A percentile compares a stretch with the other conserved stretches of the same genome.
Conservation (phyloP, 2,797 vertebrate genomes). For the Geotria australis region DNA sequence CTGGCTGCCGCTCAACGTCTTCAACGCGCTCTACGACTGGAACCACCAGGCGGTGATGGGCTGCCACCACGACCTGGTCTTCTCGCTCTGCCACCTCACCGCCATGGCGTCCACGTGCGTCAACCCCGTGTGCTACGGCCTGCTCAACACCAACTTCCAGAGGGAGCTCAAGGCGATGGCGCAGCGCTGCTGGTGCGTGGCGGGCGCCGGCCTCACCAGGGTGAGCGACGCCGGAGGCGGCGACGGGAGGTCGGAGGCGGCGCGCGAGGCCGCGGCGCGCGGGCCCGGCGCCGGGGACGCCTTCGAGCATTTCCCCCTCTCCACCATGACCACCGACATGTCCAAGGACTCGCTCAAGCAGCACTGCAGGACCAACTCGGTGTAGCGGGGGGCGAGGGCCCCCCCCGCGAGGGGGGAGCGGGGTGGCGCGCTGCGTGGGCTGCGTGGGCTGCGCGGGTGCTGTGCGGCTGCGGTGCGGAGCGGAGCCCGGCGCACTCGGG, state of each 20-base stretch:
- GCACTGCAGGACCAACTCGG: too few species aligned
- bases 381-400: too few species aligned
- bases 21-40: constrained; percentile 43
- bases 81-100: constrained; percentile 1
- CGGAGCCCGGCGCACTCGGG: too few species aligned
- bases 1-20: constrained; percentile 36
- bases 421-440: too few species aligned
- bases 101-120: constrained; percentile 1
- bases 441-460: too few species aligned
- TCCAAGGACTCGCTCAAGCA: constrained; percentile 22
- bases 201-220: constrained; percentile 38
- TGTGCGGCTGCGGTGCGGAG: too few species aligned
- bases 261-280: constrained; percentile 24
- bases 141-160: constrained; percentile 1
- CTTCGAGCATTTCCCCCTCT: constrained; percentile 37
- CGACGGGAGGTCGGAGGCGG: constrained; percentile 32
- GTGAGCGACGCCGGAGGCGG: constrained; percentile 47
- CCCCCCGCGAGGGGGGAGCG: too few species aligned
- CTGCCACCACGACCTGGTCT: constrained; percentile 17
- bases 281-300: constrained; percentile 19
- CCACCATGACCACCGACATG: constrained; percentile 34
- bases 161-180: not conserved
- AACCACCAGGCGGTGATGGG: constrained; percentile 19
- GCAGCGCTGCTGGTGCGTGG: constrained; percentile 7
- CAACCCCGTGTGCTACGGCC: constrained; percentile 1